A percentile compares a stretch with the other conserved stretches of the same genome.
Conservation (phyloP, 2,888 invertebrate genomes). For the Athalia rosae region DNA sequence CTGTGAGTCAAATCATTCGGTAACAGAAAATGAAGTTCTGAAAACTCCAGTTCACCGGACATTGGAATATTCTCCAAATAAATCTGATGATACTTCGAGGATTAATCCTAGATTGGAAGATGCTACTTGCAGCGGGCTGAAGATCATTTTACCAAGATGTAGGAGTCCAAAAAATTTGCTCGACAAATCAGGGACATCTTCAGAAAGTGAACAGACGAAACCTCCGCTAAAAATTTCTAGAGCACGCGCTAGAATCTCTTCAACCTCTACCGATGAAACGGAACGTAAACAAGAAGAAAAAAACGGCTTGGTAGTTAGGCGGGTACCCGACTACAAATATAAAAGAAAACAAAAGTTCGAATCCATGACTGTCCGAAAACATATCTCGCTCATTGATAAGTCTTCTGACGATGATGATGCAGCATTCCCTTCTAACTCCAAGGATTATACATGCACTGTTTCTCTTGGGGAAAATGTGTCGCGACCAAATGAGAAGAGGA, state of each 20-base stretch:
- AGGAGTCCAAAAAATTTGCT: too few relatives aligned
- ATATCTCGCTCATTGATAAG: background rate
- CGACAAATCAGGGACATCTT: too few relatives aligned
- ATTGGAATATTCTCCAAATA: background rate
- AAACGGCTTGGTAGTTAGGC: background rate
- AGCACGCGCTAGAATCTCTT: background rate
- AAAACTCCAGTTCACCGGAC: conserved; percentile 6
- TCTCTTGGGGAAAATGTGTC: conserved; percentile 3
- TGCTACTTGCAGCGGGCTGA: background rate
- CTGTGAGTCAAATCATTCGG: background rate
- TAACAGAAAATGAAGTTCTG: background rate
- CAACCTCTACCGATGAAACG: background rate
- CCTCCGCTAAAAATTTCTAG: background rate
- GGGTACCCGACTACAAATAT: background rate
- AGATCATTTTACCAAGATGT: too few relatives aligned
- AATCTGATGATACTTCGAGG: background rate
- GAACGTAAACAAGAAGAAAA: background rate
- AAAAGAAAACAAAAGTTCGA: background rate
- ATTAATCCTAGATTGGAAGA: background rate
- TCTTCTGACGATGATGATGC: background rate
- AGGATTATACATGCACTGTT: background rate
- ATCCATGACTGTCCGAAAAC: too few relatives aligned
- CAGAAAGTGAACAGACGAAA: too few relatives aligned
- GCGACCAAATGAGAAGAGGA: background rate
- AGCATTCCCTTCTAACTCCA: background rate